These are phyloP conservation scores for Centropus unirufus DNA, from an alignment of 2,113 vertebrate species.

Conservation along the genomic window DNA sequence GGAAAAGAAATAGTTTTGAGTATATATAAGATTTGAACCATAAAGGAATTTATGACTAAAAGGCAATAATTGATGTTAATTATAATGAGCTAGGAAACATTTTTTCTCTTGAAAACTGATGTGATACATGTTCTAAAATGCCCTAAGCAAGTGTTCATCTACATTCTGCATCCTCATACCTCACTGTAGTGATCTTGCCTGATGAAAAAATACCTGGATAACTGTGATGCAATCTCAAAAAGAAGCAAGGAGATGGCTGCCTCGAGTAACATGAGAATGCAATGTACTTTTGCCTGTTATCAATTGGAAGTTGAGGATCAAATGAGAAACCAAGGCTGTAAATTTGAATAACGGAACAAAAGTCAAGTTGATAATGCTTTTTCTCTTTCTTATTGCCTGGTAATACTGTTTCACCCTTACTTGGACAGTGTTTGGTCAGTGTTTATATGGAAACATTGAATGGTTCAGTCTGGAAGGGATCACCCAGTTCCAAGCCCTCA, in stretches of 20 bases:
- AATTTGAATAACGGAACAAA: slow-evolving; percentile 23
- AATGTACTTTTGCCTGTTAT: slow-evolving; percentile 13
- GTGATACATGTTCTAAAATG: neutral
- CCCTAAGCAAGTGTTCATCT: neutral
- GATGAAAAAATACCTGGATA: neutral
- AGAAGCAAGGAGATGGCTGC: neutral
- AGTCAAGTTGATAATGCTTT: slow-evolving; percentile 38
- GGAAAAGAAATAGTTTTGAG: neutral
- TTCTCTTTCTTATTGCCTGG: neutral
- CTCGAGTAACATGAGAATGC: neutral
- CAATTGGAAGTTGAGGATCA: slow-evolving; percentile 11
- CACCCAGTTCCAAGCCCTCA: no score
- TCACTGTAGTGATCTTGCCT: neutral
- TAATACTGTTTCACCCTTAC: neutral
- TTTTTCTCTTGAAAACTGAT: neutral
- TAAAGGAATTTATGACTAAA: neutral
- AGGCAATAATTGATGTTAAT: neutral
- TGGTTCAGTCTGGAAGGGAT: no score
- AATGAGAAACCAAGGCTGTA: slow-evolving; percentile 24
- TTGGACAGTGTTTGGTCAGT: neutral
- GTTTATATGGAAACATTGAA: neutral
- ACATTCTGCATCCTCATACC: neutral
- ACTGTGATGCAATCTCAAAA: neutral
- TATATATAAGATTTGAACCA: neutral
- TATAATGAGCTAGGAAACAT: neutral